Evolutionary conservation across 2,113 vertebrate species (phyloP), one percentile per base, ranked within the genome.

Genomic region (Zeus faber): DNA sequence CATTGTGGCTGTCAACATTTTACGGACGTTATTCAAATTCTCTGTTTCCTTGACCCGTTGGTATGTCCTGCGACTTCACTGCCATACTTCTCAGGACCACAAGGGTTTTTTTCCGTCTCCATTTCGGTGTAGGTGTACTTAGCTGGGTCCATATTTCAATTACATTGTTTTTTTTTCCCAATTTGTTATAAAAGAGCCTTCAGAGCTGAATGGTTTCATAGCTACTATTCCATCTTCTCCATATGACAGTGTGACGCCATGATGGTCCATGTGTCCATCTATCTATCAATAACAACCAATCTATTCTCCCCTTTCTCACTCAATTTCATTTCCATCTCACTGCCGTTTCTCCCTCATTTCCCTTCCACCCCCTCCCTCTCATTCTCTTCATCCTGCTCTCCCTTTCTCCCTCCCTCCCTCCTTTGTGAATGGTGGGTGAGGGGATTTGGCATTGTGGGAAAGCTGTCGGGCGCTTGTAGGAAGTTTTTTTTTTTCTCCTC

Each of bases 371-470:
- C 17, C 11, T 49, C 50, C 24, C 22, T 9, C 33, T 37, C 31
- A 33, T 33, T 33, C 31, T 35, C 31, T 51, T 18, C 41, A 43
- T 65, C 58, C 59, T 26, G 53, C 21, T 52, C 50, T 27, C 18
- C 35, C 13, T 37, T 11, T 6, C 11, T 14, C 13, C 31, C 35
- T 53, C n/a, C 39, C 47, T 49, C 14, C 47, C 63, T 47, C 56
- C 65, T 71, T 65, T 72, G 62, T 72, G 62, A 77, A 77, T 55
- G 62, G 43, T n/a, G n/a, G n/a, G n/a, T n/a, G n/a, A n/a, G n/a
- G 68, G 29, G 51, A 29, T 37, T 22, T 24, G 26, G 68, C 76
- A 55, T 18, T 74, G 76, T 77, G 81, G 80, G 83, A 79, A 77
- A 75, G 61, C 76, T 22, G 9, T 3, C 1, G 44, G 26, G 20